Conservation (phyloP, 37 sponge, comb jelly and placozoan species). For the Hormiphora californensis region DNA sequence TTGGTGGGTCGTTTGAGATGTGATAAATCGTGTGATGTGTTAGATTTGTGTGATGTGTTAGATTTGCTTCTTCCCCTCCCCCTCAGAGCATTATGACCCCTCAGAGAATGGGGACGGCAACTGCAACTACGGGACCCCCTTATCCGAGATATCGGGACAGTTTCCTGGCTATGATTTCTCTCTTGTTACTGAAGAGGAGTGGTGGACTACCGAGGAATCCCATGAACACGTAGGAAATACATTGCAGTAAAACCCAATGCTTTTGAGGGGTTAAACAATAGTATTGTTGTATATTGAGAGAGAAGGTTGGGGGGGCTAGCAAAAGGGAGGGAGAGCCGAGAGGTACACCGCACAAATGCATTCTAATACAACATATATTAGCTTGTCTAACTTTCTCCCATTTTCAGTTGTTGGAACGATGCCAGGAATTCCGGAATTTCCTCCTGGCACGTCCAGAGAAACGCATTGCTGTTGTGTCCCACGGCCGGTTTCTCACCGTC, state of each 20-base stretch:
- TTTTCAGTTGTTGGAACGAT: conserved; percentile 13
- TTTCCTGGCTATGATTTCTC: conserved; percentile 3
- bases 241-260: no score
- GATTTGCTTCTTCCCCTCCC: no score
- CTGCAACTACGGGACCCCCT: neutral
- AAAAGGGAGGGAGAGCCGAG: no score
- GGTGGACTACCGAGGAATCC: neutral
- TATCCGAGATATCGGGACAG: neutral
- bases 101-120: neutral
- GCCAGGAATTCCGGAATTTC: neutral
- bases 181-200: neutral
- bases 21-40: no score
- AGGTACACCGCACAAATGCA: no score
- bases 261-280: neutral
- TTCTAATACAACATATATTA: no score
- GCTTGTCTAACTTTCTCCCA: no score
- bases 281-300: neutral
- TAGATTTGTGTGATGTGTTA: neutral
- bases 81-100: no score
- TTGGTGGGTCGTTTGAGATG: no score
- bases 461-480: conserved; percentile 1
- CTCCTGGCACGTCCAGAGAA: neutral
- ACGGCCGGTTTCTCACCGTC: conserved; percentile 4
- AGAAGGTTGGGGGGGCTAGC: neutral
- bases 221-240: neutral